These are phyloP conservation scores for Mustelus asterias DNA, from an alignment of 2,113 vertebrate species.

Conservation along the genomic window DNA sequence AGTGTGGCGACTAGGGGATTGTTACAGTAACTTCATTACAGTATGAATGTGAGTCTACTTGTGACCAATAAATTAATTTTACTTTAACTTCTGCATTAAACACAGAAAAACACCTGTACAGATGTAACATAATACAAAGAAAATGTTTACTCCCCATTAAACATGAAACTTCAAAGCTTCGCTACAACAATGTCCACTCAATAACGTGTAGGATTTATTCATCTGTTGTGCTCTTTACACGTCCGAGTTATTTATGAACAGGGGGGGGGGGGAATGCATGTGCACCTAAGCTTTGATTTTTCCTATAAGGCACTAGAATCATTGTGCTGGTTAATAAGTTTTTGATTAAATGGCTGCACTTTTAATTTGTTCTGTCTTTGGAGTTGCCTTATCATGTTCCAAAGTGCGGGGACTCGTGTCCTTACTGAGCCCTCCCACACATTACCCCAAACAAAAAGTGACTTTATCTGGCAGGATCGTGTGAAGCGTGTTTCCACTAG, in stretches of 20 bases:
- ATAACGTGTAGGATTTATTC: neutral
- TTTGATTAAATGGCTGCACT: neutral
- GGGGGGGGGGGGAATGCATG: neutral
- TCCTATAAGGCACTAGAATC: neutral
- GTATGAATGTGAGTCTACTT: no score
- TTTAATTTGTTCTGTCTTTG: neutral
- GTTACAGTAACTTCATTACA: no score
- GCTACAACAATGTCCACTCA: neutral
- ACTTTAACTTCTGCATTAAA: no score
- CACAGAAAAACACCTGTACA: neutral
- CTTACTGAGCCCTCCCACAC: neutral
- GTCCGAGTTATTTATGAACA: neutral
- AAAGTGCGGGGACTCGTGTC: neutral
- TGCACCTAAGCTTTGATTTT: neutral
- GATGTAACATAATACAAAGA: neutral
- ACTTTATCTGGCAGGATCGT: neutral
- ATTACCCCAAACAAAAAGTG: neutral
- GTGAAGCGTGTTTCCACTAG: conserved; percentile 22
- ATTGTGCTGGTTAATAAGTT: conserved; percentile 22
- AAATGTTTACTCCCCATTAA: neutral
- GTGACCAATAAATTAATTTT: no score
- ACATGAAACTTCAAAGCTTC: neutral
- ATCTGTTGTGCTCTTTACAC: neutral
- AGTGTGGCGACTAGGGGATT: no score
- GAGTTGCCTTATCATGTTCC: conserved; percentile 14